Base-by-base conservation (phyloP, 1,140 invertebrate species). In the Ceratosolen solmsi region DNA sequence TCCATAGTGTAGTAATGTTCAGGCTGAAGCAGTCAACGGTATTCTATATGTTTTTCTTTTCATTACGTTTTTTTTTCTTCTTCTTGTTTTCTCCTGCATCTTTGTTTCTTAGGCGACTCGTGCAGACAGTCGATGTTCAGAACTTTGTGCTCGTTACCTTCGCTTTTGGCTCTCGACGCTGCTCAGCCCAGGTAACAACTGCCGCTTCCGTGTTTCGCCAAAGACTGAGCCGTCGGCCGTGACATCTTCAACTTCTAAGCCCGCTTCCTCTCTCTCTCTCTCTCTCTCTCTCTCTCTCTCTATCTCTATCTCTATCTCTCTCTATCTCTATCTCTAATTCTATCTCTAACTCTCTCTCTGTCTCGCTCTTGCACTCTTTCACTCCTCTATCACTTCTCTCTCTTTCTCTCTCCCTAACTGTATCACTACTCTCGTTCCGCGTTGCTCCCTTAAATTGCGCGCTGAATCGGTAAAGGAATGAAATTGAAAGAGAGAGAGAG, bases 131-230 rank as follows among this genome's bases (percentile, higher is more conserved):
- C 20, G 51, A 54, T 46, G 41, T 13, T 46, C 41, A 7, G 5
- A 5, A 46, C 41, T 46, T 46, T 46, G 5, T 13, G 5, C 41
- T 13, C 41, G 13, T 46, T 7, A 22, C 9, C 51, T 22, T 54
- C 51, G 9, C 20, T 15, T 22, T 22, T 54, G 51, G 17, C n/a
- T 33, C 30, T 65, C 30, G 30, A 13, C 30, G 20, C 0, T 25
- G 17, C 27, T 4, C 15, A 36, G 11, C n/a, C 60, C 5, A 36
- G 17, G 30, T 2, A 65, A 30, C 4, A 65, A 65, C 60, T 65
- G 60, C 30, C 9, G 60, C 60, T 65, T 65, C 60, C 60, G 60
- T n/a, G 30, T 65, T 65, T 65, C 60, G 30, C 60, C 60, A 36
- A 65, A 65, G 60, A 36, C 60, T 65, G 30, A 36, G 30, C 60